Conservation (phyloP, 2,888 invertebrate genomes). For the Bombylius major region DNA sequence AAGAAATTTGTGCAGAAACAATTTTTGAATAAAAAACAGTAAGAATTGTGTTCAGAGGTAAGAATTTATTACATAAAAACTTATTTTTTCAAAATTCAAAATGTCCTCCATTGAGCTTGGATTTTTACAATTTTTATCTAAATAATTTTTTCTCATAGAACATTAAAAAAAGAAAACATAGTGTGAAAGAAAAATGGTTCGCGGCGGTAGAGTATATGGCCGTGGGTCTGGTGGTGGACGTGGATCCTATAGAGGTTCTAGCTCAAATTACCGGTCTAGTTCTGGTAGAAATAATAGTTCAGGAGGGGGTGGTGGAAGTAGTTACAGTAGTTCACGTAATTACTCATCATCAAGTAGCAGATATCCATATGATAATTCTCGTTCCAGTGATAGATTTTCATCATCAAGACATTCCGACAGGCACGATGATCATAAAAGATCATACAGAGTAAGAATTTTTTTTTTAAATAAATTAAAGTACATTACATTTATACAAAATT, state of each 20-base stretch:
- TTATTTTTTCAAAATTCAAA: too few species aligned
- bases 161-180: too few species aligned
- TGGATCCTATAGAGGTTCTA: conserved; percentile 26
- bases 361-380: conserved; percentile 18
- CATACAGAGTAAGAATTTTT: conserved; percentile 25
- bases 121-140: too few species aligned
- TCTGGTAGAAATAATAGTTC: conserved; percentile 21
- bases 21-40: too few species aligned
- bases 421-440: conserved; percentile 28
- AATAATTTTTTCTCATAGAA: too few species aligned
- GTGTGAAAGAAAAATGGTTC: conserved; percentile 20
- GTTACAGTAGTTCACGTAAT: conserved; percentile 24
- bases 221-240: conserved; percentile 16
- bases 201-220: conserved; percentile 24
- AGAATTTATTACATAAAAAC: too few species aligned
- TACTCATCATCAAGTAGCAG: conserved; percentile 19
- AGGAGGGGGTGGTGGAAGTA: background rate
- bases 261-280: conserved; percentile 18
- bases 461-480: background rate
- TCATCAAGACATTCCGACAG: conserved; percentile 24
- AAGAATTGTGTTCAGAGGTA: too few species aligned
- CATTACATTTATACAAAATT: background rate
- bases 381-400: conserved; percentile 23
- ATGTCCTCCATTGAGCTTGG: too few species aligned
- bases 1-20: too few species aligned